Percentiles rank a stretch among this genome's conserved stretches.
phyloP scores from a whole-genome alignment of 2,888 invertebrate genomes.

The Pardosa pseudoannulata region DNA sequence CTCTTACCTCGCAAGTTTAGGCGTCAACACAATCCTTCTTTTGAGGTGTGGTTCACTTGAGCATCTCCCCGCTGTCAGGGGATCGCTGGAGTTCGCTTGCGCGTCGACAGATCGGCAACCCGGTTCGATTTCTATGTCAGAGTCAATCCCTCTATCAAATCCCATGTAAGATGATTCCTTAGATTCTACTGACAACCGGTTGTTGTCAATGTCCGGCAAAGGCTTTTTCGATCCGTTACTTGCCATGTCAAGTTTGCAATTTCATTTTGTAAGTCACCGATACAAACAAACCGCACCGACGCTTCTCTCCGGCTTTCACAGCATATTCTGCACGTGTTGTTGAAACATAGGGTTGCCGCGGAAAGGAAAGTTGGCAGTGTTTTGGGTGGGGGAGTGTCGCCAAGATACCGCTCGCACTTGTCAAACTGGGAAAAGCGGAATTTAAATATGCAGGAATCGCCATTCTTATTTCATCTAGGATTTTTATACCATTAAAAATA shows the following conservation, averaged over 20 bases:
- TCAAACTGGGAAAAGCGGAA: too few relatives aligned
- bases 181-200: constrained; percentile 85
- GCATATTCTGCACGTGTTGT: constrained; percentile 20
- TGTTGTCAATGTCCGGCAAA: neutral
- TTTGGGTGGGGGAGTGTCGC: constrained; percentile 9
- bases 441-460: too few relatives aligned
- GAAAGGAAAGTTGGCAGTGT: neutral
- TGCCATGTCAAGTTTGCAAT: neutral
- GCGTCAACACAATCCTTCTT: constrained; percentile 28
- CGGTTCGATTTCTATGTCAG: constrained; percentile 81
- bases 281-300: constrained; percentile 1
- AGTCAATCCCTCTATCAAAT: constrained; percentile 91
- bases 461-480: too few relatives aligned
- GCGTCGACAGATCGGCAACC: neutral
- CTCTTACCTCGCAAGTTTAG: constrained; percentile 46
- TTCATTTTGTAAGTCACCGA: neutral
- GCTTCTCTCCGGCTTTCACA: neutral
- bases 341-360: constrained; percentile 10
- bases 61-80: constrained; percentile 33
- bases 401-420: neutral
- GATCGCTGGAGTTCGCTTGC: neutral
- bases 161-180: constrained; percentile 93
- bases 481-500: too few relatives aligned
- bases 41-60: constrained; percentile 54
- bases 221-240: neutral